Evolutionary conservation across 2,113 vertebrate genomes (phyloP), one percentile per base, ranked within the genome.

Genomic region (Aleadryas rufinucha): DNA sequence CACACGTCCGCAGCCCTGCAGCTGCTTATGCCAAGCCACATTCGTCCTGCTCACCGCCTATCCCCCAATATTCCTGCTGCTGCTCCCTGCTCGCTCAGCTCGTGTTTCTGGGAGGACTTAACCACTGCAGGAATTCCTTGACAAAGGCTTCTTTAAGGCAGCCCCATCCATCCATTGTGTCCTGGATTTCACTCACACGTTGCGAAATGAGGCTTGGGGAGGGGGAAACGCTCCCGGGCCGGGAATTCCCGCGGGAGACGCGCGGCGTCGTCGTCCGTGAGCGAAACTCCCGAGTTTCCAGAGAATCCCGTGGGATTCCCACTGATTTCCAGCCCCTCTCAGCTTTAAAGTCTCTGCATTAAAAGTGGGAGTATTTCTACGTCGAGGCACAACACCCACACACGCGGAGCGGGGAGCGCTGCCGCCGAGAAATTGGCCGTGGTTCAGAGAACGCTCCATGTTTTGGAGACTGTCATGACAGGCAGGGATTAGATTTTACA

Each of bases 131-230:
- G 80, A 41, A 50, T 90, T 92, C 63, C 19, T 59, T 59, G 94
- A 97, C 95, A 96, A 97, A 97, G 94, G 44, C 84, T 89, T 76
- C 96, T 94, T 97, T 95, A 87, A 61, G 82, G 66, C 85, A 71
- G 69, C 85, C 95, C 79, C 77, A 82, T 92, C 91, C 92, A 77
- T 87, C 94, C 91, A 45, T 88, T 74, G 82, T 97, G 90, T 50
- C 53, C 90, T 57, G 88, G 89, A 97, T 97, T 98, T 97, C 98
- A 95, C 95, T 90, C 54, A 80, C 95, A 97, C 96, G 0, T 95
- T 92, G 84, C 31, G 61, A 97, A 96, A 88, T 74, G 95, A 93
- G 94, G 85, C 83, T 78, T 82, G 37, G 78, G 89, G 84, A 53
- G 37, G 78, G 89, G 84, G 56, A 89, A 95, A 89, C 44, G 44